Conservation (phyloP, 1,140 invertebrate genomes). For the Liolophura sinensis region DNA sequence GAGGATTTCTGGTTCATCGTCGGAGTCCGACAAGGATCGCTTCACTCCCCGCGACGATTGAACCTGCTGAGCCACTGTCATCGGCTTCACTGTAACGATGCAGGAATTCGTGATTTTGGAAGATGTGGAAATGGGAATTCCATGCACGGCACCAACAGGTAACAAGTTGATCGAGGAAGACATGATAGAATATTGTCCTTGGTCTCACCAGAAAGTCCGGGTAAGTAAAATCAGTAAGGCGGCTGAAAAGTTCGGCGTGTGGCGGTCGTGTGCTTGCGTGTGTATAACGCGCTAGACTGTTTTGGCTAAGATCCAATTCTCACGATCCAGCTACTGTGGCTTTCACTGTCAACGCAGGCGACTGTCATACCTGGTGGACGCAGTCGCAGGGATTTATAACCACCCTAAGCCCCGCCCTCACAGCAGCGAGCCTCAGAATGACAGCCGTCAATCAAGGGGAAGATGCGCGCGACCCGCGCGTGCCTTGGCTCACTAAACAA, state of each 20-base stretch:
- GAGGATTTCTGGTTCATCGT: constrained; percentile 34
- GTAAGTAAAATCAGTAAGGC: constrained; percentile 3
- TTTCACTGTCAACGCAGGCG: no score
- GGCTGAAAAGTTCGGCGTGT: constrained; percentile 11
- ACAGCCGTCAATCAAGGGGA: no score
- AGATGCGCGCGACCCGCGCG: no score
- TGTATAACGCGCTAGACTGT: no score
- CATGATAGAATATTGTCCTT: constrained; percentile 21
- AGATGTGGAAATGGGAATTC: constrained; percentile 11
- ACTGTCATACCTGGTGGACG: no score
- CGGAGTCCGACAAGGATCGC: not conserved
- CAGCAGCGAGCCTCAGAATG: no score
- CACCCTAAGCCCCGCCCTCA: no score
- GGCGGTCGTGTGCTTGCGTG: constrained; percentile 21
- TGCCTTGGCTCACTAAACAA: no score
- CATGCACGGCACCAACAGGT: constrained; percentile 18
- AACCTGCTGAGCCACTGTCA: constrained; percentile 46
- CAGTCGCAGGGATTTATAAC: no score
- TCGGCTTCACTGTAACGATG: constrained; percentile 41
- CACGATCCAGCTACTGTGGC: no score
- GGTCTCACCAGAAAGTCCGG: not conserved
- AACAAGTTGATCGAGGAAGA: constrained; percentile 34
- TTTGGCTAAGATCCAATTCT: no score
- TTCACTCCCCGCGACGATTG: constrained; percentile 39
- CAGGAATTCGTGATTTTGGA: constrained; percentile 29